These are phyloP conservation scores for Schizopygopsis malacanthus DNA, from an alignment of 2,797 vertebrate genomes.

Conservation along the genomic window DNA sequence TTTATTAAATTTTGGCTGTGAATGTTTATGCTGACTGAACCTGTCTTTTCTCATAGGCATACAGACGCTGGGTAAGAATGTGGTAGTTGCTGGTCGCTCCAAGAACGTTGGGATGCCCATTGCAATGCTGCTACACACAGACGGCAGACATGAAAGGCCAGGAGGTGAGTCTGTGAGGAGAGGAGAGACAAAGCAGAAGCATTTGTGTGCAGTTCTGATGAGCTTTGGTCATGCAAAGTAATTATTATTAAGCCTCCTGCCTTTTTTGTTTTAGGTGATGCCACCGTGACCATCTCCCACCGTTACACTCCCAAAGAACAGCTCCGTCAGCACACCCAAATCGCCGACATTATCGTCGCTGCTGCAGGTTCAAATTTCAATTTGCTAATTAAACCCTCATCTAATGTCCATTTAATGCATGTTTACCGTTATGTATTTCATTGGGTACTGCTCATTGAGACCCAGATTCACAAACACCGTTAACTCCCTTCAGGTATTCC, in stretches of 20 bases:
- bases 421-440: neutral
- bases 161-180: slow-evolving; percentile 80
- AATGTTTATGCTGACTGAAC: neutral
- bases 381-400: neutral
- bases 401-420: neutral
- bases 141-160: slow-evolving; percentile 90
- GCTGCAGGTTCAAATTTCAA: slow-evolving; percentile 84
- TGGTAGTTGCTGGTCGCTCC: slow-evolving; percentile 93
- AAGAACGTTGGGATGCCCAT: slow-evolving; percentile 99
- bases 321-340: slow-evolving; percentile 89
- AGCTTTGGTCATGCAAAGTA: neutral
- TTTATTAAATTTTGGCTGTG: neutral
- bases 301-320: slow-evolving; percentile 96
- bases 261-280: slow-evolving; percentile 83
- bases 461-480: neutral
- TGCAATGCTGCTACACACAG: slow-evolving; percentile 95
- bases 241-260: neutral
- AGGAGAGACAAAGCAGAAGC: neutral
- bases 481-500: slow-evolving; percentile 84
- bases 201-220: neutral
- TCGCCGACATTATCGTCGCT: slow-evolving; percentile 93
- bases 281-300: slow-evolving; percentile 96
- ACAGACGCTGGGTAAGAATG: slow-evolving; percentile 93
- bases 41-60: slow-evolving; percentile 79
- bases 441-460: neutral